A percentile compares a stretch with the other conserved stretches of the same genome.
Conservation (phyloP, 2,888 invertebrate genomes). For the Keiferia lycopersicella region DNA sequence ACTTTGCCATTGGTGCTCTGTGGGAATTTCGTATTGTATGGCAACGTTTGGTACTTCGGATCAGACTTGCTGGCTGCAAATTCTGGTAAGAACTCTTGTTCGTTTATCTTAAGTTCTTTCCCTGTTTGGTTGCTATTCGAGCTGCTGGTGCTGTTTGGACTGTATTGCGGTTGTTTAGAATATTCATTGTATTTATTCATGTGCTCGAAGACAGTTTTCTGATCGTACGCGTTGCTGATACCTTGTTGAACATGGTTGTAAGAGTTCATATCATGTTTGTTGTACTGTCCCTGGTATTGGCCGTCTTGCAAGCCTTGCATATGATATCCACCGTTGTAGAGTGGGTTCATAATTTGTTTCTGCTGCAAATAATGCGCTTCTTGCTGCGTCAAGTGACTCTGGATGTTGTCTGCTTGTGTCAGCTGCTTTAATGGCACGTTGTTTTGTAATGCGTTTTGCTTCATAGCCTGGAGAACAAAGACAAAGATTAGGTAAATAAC, state of each 20-base stretch:
- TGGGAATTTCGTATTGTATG: slow-evolving; percentile 93
- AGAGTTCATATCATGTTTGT: slow-evolving; percentile 62
- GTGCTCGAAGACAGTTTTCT: slow-evolving; percentile 70
- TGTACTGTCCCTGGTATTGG: slow-evolving; percentile 69
- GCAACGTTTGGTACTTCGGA: slow-evolving; percentile 95
- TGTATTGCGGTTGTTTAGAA: slow-evolving; percentile 78
- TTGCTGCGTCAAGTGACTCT: slow-evolving; percentile 73
- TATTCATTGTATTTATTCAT: slow-evolving; percentile 75
- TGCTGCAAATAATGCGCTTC: slow-evolving; percentile 79
- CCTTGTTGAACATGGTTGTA: slow-evolving; percentile 74
- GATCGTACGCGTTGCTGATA: slow-evolving; percentile 73
- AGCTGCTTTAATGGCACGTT: slow-evolving; percentile 79
- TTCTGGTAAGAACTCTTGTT: slow-evolving; percentile 82
- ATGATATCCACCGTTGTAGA: slow-evolving; percentile 70
- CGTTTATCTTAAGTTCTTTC: slow-evolving; percentile 75
- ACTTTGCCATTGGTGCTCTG: slow-evolving; percentile 74
- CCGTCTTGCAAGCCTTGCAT: slow-evolving; percentile 58
- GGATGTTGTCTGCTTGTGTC: slow-evolving; percentile 75
- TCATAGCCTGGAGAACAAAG: slow-evolving; percentile 63
- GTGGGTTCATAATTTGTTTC: slow-evolving; percentile 77
- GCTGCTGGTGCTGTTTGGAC: slow-evolving; percentile 79
- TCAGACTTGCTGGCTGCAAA: slow-evolving; percentile 92
- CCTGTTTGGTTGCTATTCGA: slow-evolving; percentile 75
- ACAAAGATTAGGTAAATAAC: not conserved
- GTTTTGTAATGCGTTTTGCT: slow-evolving; percentile 75